Evolutionary conservation across 2,888 invertebrate genomes (phyloP), one percentile per base, ranked within the genome.

Genomic region (Heliconius cydno): DNA sequence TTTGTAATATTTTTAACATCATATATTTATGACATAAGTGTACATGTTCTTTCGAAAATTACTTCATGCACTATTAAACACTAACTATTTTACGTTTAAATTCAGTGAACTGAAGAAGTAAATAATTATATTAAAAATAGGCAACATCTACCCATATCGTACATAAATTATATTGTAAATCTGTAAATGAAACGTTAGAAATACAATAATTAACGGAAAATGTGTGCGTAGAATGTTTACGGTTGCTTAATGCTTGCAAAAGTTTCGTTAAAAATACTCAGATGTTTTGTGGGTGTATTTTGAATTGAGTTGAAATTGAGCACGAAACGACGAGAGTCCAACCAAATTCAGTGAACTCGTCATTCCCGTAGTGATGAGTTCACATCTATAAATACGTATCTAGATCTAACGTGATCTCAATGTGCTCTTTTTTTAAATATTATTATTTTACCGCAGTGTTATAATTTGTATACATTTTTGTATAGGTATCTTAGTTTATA

Each of bases 251-350:
- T 25, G 68, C 15, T 68, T 46, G 70, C 41, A 84, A 84, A 67
- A 25, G 60, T 38, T 82, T 84, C 84, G 82, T 85, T 71, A 81
- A 82, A 82, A 82, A 78, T 75, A 81, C 81, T 76, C 80, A 70
- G 72, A 83, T 82, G 78, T 78, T 83, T 80, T 78, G 12, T 72
- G n/a, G 63, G 77, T 68, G 73, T 80, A 65, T 63, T 57, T 73
- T 67, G 76, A 67, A 79, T 30, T 57, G 57, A 46, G 72, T 30
- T 57, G 72, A 57, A 72, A 72, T 57, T 30, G 22, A 77, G 63
- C 73, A 74, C 65, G 68, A 67, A 68, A 76, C 73, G 73, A 76
- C 76, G 73, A 60, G 79, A 80, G 66, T 66, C 68, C 63, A 75
- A 71, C 63, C 74, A 81, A 65, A 74, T 77, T 65, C 79, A 77